Conservation (phyloP, 2,113 vertebrate species). For the Platycercus adscitus region DNA sequence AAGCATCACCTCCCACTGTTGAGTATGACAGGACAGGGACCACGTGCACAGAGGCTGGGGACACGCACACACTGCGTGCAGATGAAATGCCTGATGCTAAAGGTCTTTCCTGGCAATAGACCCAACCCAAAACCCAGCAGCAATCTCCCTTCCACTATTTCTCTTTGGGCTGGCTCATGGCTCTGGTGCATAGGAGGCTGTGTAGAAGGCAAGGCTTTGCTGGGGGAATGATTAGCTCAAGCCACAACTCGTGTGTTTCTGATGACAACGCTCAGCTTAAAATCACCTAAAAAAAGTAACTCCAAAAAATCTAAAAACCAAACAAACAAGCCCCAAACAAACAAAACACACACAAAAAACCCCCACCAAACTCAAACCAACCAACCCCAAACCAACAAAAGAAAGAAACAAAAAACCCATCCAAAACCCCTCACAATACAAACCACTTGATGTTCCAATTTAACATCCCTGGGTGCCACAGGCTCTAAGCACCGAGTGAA, state of each 20-base stretch:
- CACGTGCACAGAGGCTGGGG: accelerated
- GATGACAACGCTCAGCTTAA: neutral
- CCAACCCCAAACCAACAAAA: neutral
- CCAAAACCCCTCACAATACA: neutral
- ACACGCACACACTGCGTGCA: accelerated
- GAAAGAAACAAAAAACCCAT: neutral
- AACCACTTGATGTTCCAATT: neutral
- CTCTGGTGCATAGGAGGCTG: neutral
- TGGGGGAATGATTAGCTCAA: neutral
- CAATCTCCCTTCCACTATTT: neutral
- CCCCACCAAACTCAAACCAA: neutral
- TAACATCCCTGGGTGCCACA: neutral
- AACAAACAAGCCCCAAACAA: neutral
- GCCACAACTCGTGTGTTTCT: neutral
- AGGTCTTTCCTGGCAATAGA: neutral
- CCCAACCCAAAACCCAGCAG: neutral
- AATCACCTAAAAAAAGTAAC: neutral
- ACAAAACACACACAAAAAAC: neutral
- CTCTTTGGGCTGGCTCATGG: neutral
- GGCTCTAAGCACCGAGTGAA: neutral
- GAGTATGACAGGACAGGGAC: neutral
- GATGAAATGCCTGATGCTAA: neutral
- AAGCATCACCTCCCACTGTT: neutral
- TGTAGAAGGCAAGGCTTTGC: neutral
- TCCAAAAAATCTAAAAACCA: neutral